Evolutionary conservation across 2,888 invertebrate species (phyloP).

Genomic region (Spodoptera exigua): DNA sequence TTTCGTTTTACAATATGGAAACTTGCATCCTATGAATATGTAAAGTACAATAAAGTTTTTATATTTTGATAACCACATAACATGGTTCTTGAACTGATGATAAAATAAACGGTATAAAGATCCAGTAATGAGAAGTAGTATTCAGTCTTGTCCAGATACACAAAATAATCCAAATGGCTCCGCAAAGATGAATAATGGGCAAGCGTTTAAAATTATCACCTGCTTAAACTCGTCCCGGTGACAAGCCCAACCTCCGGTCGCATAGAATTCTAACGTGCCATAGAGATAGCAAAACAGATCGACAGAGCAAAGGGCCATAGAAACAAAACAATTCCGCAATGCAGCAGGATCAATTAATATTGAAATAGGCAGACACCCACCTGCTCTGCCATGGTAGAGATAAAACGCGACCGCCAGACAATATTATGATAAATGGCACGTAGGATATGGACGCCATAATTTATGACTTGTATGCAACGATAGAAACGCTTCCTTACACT

Average conservation of each 20-base stretch:
- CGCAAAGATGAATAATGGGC: constrained; percentile 25
- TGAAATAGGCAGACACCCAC: constrained; percentile 75
- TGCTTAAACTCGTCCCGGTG: constrained; percentile 3
- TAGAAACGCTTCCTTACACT: constrained; percentile 57
- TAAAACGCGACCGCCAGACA: constrained; percentile 76
- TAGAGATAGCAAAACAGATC: constrained; percentile 43
- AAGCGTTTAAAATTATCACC: constrained; percentile 22
- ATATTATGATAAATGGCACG: constrained; percentile 83
- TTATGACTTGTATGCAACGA: constrained; percentile 65
- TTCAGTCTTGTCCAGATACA: constrained; percentile 1
- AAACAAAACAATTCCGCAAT: constrained; percentile 64
- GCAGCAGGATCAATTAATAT: constrained; percentile 80
- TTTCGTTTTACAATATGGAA: constrained; percentile 38
- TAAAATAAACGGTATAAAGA: neutral
- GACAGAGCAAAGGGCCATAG: constrained; percentile 57
- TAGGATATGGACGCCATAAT: constrained; percentile 70
- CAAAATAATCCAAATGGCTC: neutral
- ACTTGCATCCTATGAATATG: constrained; percentile 42
- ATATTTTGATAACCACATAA: constrained; percentile 18
- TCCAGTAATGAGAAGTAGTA: neutral
- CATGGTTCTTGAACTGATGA: neutral
- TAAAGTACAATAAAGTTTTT: constrained; percentile 16
- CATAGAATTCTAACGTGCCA: constrained; percentile 35
- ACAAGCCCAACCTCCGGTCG: constrained; percentile 33
- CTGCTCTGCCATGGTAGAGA: constrained; percentile 69